These are phyloP conservation scores for Thyatira batis DNA, from an alignment of 2,888 invertebrate species.

Conservation along the genomic window DNA sequence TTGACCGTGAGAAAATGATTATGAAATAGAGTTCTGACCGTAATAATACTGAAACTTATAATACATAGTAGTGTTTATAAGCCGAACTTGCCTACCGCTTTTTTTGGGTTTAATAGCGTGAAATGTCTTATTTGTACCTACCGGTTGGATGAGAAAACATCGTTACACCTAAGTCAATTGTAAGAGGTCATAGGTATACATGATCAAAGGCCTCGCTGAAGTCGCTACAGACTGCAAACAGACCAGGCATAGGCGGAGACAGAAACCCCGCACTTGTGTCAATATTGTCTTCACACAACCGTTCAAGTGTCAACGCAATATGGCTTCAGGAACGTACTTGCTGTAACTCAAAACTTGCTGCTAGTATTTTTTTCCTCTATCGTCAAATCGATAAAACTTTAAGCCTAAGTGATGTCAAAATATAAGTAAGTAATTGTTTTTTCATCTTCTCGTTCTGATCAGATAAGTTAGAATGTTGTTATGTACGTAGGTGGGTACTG, in stretches of 20 bases:
- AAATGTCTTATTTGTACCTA: background rate
- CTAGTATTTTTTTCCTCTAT: conserved; percentile 1
- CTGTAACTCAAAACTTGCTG: conserved; percentile 48
- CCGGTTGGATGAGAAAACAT: background rate
- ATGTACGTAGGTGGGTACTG: background rate
- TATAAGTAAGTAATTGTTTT: background rate
- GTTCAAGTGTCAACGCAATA: conserved; percentile 48
- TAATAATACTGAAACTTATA: too few relatives aligned
- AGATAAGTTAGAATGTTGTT: background rate
- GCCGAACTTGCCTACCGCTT: background rate
- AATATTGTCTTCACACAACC: conserved; percentile 57
- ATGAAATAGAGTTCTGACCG: background rate
- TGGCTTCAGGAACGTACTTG: conserved; percentile 53
- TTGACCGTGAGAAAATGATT: background rate
- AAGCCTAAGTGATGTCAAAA: background rate
- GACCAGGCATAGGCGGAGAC: conserved; percentile 17
- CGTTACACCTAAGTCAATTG: conserved; percentile 34
- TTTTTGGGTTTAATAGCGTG: background rate
- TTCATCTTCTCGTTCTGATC: background rate
- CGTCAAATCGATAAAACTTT: background rate
- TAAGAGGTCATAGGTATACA: conserved; percentile 24
- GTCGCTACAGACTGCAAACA: conserved; percentile 22
- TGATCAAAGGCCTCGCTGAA: conserved; percentile 28
- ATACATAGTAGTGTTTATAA: too few relatives aligned
- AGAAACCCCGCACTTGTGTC: conserved; percentile 70